Percentiles rank a stretch among this genome's conserved stretches.
Conservation (phyloP, 2,888 invertebrate species). For the Caenorhabditis sinica region DNA sequence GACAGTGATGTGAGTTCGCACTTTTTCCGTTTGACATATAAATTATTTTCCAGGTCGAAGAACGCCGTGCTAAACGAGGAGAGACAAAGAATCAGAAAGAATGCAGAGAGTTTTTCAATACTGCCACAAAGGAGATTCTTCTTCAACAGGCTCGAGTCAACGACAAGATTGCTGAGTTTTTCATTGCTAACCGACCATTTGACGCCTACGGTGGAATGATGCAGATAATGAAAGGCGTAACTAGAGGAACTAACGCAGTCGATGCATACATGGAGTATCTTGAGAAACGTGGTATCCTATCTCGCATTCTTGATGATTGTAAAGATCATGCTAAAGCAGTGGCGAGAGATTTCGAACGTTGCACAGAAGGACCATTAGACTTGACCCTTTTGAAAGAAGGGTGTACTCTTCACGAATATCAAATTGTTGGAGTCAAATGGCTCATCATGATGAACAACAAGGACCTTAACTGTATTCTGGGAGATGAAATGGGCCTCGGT, state of each 20-base stretch:
- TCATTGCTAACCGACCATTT: conserved; percentile 68
- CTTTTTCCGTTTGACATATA: not conserved
- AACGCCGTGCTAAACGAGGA: conserved; percentile 52
- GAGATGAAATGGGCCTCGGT: conserved; percentile 97
- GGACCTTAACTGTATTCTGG: conserved; percentile 92
- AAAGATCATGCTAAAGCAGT: conserved; percentile 72
- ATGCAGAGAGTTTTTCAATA: conserved; percentile 71
- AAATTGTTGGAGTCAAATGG: conserved; percentile 79
- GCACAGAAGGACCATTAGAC: conserved; percentile 59
- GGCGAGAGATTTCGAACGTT: conserved; percentile 64
- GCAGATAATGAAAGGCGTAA: conserved; percentile 49
- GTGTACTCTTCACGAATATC: conserved; percentile 77
- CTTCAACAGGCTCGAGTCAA: conserved; percentile 70
- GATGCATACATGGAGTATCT: conserved; percentile 76
- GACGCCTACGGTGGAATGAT: conserved; percentile 55
- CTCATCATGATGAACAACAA: conserved; percentile 80
- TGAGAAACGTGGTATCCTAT: conserved; percentile 78
- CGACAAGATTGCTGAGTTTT: conserved; percentile 70
- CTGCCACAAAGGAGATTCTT: conserved; percentile 59
- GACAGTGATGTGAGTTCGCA: conserved; percentile 67
- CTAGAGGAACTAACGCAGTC: conserved; percentile 70
- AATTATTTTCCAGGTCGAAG: conserved; percentile 61
- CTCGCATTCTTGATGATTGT: conserved; percentile 78
- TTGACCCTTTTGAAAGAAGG: conserved; percentile 59
- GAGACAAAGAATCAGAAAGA: conserved; percentile 60